Percentiles rank a stretch among this genome's conserved stretches.
Evolutionary conservation across 2,888 invertebrate species (phyloP).

Genomic region (Ochlodes sylvanus): DNA sequence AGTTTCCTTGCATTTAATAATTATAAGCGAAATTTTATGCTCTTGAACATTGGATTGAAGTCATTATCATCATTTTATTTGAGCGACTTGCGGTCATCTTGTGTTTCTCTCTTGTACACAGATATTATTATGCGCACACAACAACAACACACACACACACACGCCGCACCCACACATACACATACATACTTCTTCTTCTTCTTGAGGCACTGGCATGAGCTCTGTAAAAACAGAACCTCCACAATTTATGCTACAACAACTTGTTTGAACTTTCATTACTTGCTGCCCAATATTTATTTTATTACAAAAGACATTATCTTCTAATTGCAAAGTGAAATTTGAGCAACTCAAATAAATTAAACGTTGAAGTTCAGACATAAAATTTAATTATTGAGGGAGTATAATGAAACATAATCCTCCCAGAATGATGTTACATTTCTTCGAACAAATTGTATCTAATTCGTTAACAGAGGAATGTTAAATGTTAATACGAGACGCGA

Average conservation of each 20-base stretch:
- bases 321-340: conserved; percentile 11
- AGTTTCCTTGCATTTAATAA: neutral
- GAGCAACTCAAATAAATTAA: conserved; percentile 40
- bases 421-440: conserved; percentile 38
- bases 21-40: neutral
- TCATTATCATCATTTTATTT: too few relatives aligned
- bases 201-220: too few relatives aligned
- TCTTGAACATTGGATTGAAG: too few relatives aligned
- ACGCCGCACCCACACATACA: too few relatives aligned
- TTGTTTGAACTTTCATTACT: too few relatives aligned
- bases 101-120: too few relatives aligned
- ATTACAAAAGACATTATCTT: conserved; percentile 14
- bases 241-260: too few relatives aligned
- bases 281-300: conserved; percentile 1
- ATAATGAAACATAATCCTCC: conserved; percentile 41
- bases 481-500: conserved; percentile 12
- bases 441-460: conserved; percentile 29
- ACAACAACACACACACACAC: too few relatives aligned
- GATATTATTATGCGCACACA: too few relatives aligned
- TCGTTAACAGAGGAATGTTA: conserved; percentile 17
- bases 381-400: conserved; percentile 47
- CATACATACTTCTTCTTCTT: too few relatives aligned
- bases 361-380: conserved; percentile 44
- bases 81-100: too few relatives aligned
- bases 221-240: too few relatives aligned